Evolutionary conservation across 2,888 invertebrate species (phyloP).

Genomic region (Romanomermis culicivorax): DNA sequence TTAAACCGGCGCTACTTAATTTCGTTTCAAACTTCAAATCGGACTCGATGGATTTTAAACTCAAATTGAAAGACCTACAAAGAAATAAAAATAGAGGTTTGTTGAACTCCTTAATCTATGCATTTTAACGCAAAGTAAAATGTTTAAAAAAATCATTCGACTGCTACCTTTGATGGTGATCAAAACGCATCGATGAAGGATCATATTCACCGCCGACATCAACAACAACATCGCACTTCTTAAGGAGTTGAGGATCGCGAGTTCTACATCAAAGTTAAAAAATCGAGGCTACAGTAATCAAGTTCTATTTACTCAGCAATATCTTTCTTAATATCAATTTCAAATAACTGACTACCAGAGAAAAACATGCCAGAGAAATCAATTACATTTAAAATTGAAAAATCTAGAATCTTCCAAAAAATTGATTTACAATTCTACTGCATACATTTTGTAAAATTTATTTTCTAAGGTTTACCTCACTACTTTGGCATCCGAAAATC

Average conservation of each 20-base stretch:
- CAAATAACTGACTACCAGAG: constrained; percentile 8
- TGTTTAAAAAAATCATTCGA: too few species aligned
- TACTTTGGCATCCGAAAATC: constrained; percentile 57
- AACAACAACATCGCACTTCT: constrained; percentile 70
- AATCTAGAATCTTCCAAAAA: too few species aligned
- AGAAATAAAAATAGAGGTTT: neutral
- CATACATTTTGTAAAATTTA: too few species aligned
- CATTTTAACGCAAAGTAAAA: neutral
- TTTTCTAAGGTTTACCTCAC: constrained; percentile 42
- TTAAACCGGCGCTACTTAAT: constrained; percentile 77
- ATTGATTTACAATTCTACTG: too few species aligned
- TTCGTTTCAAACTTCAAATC: constrained; percentile 36
- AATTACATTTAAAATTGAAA: too few species aligned
- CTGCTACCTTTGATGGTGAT: constrained; percentile 75
- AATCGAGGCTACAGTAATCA: too few species aligned
- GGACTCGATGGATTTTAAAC: constrained; percentile 36
- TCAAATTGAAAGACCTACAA: constrained; percentile 42
- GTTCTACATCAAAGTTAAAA: constrained; percentile 32
- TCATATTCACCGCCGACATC: constrained; percentile 78
- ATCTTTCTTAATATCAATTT: neutral
- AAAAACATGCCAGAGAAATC: neutral
- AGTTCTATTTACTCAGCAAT: too few species aligned
- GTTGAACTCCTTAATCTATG: too few species aligned
- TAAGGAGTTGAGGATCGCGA: constrained; percentile 40
- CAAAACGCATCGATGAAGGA: constrained; percentile 51